Evolutionary conservation across 2,113 vertebrate genomes (phyloP).

Genomic region (Procavia capensis): DNA sequence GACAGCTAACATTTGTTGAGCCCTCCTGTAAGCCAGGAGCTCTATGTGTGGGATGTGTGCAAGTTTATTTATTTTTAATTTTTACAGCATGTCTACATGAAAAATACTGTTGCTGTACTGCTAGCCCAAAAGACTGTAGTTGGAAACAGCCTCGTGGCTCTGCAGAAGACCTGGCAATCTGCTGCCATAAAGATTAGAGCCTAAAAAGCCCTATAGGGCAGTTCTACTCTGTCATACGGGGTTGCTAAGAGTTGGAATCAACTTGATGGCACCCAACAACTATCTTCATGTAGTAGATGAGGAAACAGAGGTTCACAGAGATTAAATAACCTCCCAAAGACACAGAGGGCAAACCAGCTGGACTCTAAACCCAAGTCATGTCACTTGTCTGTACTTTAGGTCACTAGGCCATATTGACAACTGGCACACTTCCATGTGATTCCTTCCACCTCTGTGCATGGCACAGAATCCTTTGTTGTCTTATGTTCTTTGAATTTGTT

Average conservation of each 20-base stretch:
- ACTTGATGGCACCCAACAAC: too few relatives aligned
- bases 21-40: background rate
- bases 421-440: accelerated
- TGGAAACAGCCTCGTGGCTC: too few relatives aligned
- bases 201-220: too few relatives aligned
- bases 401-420: too few relatives aligned
- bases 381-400: background rate
- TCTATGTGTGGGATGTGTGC: background rate
- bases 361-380: background rate
- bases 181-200: too few relatives aligned
- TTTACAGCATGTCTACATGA: too few relatives aligned
- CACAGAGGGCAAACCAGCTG: accelerated
- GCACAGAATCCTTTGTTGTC: background rate
- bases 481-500: background rate
- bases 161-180: too few relatives aligned
- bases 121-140: too few relatives aligned
- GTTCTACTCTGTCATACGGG: too few relatives aligned
- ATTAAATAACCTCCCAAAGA: background rate
- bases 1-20: background rate
- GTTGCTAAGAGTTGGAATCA: too few relatives aligned
- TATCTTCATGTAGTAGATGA: too few relatives aligned
- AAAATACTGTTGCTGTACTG: background rate
- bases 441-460: background rate
- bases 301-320: too few relatives aligned
- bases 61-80: background rate